Base-by-base conservation (phyloP, 2,888 invertebrate genomes). In the Micoletzkya japonica region DNA sequence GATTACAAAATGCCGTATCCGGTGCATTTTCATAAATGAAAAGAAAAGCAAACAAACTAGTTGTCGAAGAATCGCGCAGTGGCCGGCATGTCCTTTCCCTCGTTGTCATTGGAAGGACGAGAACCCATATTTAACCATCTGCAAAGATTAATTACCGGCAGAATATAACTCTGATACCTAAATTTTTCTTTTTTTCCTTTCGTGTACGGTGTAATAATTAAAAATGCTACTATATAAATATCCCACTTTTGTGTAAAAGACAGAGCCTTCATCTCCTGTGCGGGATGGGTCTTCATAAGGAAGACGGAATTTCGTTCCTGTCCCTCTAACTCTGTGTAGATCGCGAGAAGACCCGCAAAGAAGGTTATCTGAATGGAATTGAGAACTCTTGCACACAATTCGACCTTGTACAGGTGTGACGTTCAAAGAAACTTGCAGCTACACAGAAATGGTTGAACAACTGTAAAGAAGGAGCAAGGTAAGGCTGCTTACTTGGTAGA, bases 291-390 rank as follows among this genome's bases (percentile, higher is more conserved):
- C 44, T 73, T 71, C 4, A 71, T 36, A 24, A 80, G 63, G 60
- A 77, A 77, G 20, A 81, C 71, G 4, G 80, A 77, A 63, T 85
- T 82, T 2, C 75, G 69, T 7, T 77, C 77, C 36, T 76, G 54
- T n/a, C 76, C 74, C 75, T 85, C 85, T 77, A 80, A 79, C 52
- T 76, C 68, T 39, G 76, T 83, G 60, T 75, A 77, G 36, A 86
- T 44, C 0, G 84, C 80, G 6, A 85, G 72, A 32, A 81, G 73
- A 0, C 78, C 85, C 32, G 81, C 76, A 72, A 85, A 85, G 76
- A 86, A 86, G 7, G 85, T 85, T 32, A 84, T 81, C 79, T 83
- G 64, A 60, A 70, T 52, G n/a, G 30, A 36, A 58, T 32, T n/a
- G 2, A 34, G 28, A 39, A 14, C 24, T 59, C 59, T 37, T 10